A percentile compares a stretch with the other conserved stretches of the same genome.
Conservation (phyloP, 2,797 vertebrate genomes). For the Karalla daura region DNA sequence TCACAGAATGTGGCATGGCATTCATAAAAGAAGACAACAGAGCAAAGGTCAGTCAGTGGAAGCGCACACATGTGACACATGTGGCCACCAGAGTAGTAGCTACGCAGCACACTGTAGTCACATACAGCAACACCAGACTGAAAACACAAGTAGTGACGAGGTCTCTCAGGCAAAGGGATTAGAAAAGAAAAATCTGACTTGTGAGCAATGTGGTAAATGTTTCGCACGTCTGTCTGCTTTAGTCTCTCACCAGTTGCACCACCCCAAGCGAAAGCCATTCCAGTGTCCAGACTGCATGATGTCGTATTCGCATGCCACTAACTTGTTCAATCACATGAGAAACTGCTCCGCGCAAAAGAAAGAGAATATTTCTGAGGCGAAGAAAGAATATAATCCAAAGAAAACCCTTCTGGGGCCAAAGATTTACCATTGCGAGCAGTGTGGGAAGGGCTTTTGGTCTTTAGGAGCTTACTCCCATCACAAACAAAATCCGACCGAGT, state of each 20-base stretch:
- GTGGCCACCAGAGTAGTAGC: constrained; percentile 68
- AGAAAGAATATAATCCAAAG: constrained; percentile 83
- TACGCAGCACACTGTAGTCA: constrained; percentile 65
- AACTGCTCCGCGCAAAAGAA: constrained; percentile 63
- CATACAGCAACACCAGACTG: constrained; percentile 63
- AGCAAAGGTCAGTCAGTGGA: constrained; percentile 66
- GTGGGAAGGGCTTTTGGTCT: constrained; percentile 88
- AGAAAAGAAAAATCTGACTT: constrained; percentile 72
- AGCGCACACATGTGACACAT: constrained; percentile 66
- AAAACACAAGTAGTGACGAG: constrained; percentile 50
- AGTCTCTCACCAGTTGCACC: constrained; percentile 80
- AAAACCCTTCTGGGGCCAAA: constrained; percentile 87
- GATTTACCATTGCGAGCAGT: constrained; percentile 84
- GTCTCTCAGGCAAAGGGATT: constrained; percentile 56
- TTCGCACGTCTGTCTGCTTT: constrained; percentile 80
- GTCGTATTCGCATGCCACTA: constrained; percentile 72
- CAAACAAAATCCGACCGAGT: constrained; percentile 79
- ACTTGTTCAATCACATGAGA: constrained; percentile 78
- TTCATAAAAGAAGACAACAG: constrained; percentile 70
- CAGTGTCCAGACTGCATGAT: constrained; percentile 77
- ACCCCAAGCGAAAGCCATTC: constrained; percentile 75
- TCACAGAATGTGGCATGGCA: constrained; percentile 83
- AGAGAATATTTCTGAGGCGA: constrained; percentile 36
- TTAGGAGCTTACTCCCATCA: constrained; percentile 85
- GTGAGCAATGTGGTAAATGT: constrained; percentile 76